These are phyloP conservation scores for Ochlodes sylvanus DNA, from an alignment of 2,888 invertebrate genomes.

Conservation along the genomic window DNA sequence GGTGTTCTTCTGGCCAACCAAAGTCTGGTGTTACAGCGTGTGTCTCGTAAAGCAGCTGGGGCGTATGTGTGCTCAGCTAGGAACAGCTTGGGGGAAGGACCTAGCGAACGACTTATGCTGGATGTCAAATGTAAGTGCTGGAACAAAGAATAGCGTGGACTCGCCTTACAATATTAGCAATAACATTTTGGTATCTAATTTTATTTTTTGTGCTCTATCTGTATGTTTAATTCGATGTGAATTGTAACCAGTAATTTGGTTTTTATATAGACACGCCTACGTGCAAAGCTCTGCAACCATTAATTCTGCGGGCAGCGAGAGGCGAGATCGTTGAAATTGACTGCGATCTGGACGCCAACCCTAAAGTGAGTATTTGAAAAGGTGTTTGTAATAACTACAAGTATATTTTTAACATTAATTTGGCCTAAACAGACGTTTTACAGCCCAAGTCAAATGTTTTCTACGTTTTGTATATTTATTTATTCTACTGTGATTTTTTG, in stretches of 20 bases:
- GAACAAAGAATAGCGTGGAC: neutral
- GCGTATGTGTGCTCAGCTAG: conserved; percentile 90
- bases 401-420: too few species aligned
- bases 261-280: conserved; percentile 85
- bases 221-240: neutral
- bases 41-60: conserved; percentile 87
- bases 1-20: conserved; percentile 93
- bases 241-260: conserved; percentile 7
- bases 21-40: conserved; percentile 91
- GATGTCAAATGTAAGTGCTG: conserved; percentile 89
- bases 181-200: too few species aligned
- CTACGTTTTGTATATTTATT: too few species aligned
- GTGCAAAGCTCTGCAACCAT: conserved; percentile 86
- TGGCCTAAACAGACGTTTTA: too few species aligned
- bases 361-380: conserved; percentile 81
- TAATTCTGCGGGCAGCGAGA: conserved; percentile 87
- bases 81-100: conserved; percentile 91
- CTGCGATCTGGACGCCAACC: conserved; percentile 91
- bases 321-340: conserved; percentile 87
- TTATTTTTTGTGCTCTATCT: too few species aligned
- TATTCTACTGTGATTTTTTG: too few species aligned
- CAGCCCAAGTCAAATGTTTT: too few species aligned
- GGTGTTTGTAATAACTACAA: too few species aligned
- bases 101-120: conserved; percentile 89
- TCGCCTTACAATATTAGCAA: neutral